Evolutionary conservation across 2,888 invertebrate species (phyloP).

Genomic region (Laothoe populi): DNA sequence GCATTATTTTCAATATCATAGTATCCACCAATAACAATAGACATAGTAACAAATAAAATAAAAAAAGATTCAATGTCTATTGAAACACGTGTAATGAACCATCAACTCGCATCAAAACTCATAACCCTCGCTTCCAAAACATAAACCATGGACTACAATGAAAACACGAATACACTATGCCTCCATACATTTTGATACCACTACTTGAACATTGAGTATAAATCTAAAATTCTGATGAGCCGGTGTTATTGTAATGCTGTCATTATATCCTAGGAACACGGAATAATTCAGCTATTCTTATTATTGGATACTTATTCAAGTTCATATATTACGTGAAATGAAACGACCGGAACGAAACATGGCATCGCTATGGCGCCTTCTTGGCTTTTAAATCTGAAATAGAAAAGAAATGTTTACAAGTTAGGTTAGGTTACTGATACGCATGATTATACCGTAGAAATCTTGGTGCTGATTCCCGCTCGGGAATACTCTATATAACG

Average conservation of each 20-base stretch:
- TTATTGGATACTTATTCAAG: not conserved
- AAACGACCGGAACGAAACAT: not conserved
- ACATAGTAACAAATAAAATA: not conserved
- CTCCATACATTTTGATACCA: conserved; percentile 10
- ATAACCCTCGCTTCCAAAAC: conserved; percentile 29
- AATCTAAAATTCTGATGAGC: conserved; percentile 22
- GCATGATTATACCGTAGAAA: too few relatives aligned
- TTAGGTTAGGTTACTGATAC: too few relatives aligned
- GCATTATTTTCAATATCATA: not conserved
- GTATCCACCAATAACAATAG: not conserved
- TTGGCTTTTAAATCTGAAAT: not conserved
- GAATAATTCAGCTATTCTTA: conserved; percentile 10
- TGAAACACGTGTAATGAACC: not conserved
- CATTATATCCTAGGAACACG: conserved; percentile 14
- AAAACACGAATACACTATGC: conserved; percentile 1
- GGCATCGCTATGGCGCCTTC: not conserved
- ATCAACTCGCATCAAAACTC: conserved; percentile 35
- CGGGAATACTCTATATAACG: too few relatives aligned
- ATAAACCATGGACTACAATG: conserved; percentile 18
- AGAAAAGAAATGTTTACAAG: too few relatives aligned
- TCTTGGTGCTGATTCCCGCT: too few relatives aligned
- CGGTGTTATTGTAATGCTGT: conserved; percentile 20
- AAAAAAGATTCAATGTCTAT: not conserved
- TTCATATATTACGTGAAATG: conserved; percentile 6
- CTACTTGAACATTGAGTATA: conserved; percentile 13